phyloP scores from a whole-genome alignment of 2,888 invertebrate species.

The Reticulitermes lucifugus region DNA sequence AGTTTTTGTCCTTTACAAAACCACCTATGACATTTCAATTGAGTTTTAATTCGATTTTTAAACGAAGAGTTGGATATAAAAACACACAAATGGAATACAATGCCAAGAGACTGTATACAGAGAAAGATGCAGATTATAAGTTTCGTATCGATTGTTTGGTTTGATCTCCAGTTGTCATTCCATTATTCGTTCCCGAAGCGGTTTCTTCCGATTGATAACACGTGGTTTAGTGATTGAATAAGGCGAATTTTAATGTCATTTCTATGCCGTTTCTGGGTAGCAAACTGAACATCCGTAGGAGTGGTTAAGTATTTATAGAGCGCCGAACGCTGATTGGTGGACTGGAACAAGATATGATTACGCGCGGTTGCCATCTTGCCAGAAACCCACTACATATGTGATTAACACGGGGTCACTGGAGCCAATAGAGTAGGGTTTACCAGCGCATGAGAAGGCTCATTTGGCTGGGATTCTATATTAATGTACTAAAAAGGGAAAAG shows the following conservation, averaged over 20 bases:
- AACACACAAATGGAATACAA: neutral
- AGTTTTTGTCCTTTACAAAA: neutral
- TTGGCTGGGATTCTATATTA: no score
- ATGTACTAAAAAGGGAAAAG: no score
- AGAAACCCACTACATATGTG: no score
- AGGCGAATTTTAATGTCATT: neutral
- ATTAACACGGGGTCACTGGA: no score
- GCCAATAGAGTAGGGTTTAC: no score
- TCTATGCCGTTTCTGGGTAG: neutral
- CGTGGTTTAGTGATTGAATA: neutral
- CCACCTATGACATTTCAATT: conserved; percentile 6
- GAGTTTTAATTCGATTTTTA: conserved; percentile 8
- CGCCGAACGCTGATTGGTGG: no score
- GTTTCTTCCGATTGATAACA: neutral
- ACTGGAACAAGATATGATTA: no score
- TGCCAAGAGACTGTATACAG: neutral
- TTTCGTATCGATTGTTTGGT: neutral
- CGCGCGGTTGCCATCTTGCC: no score
- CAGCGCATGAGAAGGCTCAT: no score
- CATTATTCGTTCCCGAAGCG: neutral
- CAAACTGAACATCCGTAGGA: neutral
- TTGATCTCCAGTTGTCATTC: conserved; percentile 15
- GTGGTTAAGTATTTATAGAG: no score
- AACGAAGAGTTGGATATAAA: neutral
- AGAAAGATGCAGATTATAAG: conserved; percentile 1